Percentiles rank a stretch among this genome's conserved stretches.
Conservation (phyloP, 2,888 invertebrate genomes). For the Agriopis marginaria region DNA sequence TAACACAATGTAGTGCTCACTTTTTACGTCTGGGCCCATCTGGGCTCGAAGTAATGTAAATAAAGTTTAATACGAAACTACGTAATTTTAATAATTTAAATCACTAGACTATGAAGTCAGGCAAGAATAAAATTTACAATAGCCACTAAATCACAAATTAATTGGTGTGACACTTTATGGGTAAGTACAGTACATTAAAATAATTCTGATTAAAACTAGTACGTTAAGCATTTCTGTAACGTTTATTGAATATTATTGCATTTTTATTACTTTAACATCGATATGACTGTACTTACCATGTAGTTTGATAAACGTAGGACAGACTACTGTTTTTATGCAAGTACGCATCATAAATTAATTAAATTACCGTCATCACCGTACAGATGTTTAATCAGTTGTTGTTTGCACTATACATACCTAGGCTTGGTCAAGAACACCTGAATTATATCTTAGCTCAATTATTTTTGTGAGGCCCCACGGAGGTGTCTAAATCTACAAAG, state of each 20-base stretch:
- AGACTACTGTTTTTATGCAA: conserved; percentile 29
- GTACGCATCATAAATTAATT: background rate
- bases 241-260: conserved; percentile 35
- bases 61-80: conserved; percentile 1
- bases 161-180: conserved; percentile 32
- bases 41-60: background rate
- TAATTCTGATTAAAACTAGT: conserved; percentile 41
- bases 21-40: background rate
- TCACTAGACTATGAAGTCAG: conserved; percentile 26
- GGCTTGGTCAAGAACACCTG: background rate
- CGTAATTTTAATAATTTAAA: conserved; percentile 1
- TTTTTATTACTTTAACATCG: conserved; percentile 27
- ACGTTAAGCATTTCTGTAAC: conserved; percentile 43
- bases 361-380: background rate
- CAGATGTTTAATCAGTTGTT: conserved; percentile 2
- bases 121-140: conserved; percentile 44
- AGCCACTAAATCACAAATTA: conserved; percentile 28
- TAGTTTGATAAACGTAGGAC: conserved; percentile 12
- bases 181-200: conserved; percentile 51
- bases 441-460: background rate
- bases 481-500: background rate
- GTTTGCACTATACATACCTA: background rate
- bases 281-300: conserved; percentile 58
- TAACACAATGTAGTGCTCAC: too few relatives aligned
- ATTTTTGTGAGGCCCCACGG: background rate